A percentile compares a stretch with the other conserved stretches of the same genome.
These are phyloP conservation scores for Chamaedrilus cognettii DNA, from an alignment of 2,888 invertebrate genomes.

Conservation along the genomic window DNA sequence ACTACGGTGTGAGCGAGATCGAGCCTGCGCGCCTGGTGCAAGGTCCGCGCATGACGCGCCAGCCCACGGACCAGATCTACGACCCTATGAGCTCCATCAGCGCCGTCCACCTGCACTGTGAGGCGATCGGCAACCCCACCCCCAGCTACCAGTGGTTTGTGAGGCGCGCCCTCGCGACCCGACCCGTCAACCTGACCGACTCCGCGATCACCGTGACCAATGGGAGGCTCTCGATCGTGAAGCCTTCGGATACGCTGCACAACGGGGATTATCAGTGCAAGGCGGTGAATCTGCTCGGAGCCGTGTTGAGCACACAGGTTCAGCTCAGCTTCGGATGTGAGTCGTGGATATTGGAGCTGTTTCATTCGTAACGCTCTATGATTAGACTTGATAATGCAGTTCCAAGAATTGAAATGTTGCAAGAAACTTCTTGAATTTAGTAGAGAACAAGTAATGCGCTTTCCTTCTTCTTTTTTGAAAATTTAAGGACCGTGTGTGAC, in stretches of 20 bases:
- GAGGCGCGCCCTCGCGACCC: background rate
- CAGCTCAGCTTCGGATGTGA: slow-evolving; percentile 51
- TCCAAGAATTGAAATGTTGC: too few species aligned
- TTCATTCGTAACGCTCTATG: too few species aligned
- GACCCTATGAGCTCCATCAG: slow-evolving; percentile 42
- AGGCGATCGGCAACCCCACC: slow-evolving; percentile 41
- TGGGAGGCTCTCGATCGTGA: slow-evolving; percentile 48
- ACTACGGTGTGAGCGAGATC: slow-evolving; percentile 32
- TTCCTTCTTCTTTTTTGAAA: too few species aligned
- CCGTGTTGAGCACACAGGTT: slow-evolving; percentile 41
- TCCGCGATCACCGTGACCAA: slow-evolving; percentile 46
- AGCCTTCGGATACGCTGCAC: slow-evolving; percentile 42
- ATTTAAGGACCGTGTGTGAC: too few species aligned
- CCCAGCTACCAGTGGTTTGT: slow-evolving; percentile 43
- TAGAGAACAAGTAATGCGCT: too few species aligned
- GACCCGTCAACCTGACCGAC: slow-evolving; percentile 15
- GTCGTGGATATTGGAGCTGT: too few species aligned
- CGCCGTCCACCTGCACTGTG: slow-evolving; percentile 50
- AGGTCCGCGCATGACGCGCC: slow-evolving; percentile 30
- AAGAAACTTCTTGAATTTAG: too few species aligned
- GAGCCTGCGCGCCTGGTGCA: slow-evolving; percentile 22
- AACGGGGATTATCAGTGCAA: slow-evolving; percentile 49
- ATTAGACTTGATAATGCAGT: too few species aligned
- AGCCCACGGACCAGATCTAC: slow-evolving; percentile 34
- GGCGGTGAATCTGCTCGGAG: slow-evolving; percentile 48